Percentiles rank a stretch among this genome's conserved stretches.
phyloP scores from a whole-genome alignment of 2,797 vertebrate species.

The Darevskia mixta region DNA sequence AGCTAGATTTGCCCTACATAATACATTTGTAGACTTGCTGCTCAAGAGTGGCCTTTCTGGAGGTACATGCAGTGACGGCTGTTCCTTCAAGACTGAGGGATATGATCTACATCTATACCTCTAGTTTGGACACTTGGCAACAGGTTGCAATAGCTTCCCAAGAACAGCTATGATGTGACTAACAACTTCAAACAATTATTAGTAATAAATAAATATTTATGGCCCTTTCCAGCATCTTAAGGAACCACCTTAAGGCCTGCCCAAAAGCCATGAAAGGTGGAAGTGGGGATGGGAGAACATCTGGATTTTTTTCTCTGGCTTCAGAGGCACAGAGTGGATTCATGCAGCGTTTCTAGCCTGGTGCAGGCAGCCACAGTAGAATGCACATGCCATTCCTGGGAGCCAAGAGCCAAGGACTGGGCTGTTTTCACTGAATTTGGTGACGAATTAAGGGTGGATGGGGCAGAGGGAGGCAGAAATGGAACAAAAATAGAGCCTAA shows the following conservation, averaged over 20 bases:
- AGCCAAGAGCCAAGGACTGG: background rate
- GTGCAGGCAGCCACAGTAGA: background rate
- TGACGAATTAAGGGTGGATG: background rate
- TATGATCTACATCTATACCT: background rate
- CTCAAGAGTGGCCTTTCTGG: background rate
- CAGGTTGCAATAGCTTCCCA: background rate
- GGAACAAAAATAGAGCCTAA: background rate
- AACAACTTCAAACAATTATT: background rate
- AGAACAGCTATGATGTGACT: background rate
- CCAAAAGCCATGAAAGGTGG: background rate
- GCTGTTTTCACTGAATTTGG: background rate
- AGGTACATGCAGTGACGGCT: background rate
- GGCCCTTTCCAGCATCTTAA: background rate
- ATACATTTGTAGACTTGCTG: background rate
- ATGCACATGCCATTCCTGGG: background rate
- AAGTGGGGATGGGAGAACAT: background rate
- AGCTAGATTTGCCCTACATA: background rate
- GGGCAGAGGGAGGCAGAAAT: background rate
- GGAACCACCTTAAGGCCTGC: background rate
- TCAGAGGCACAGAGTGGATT: background rate
- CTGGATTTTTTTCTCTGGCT: background rate
- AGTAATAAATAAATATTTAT: background rate
- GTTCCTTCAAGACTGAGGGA: background rate
- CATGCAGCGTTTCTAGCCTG: background rate
- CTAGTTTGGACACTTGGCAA: background rate